A percentile compares a stretch with the other conserved stretches of the same genome.
These are phyloP conservation scores for Butorides virescens DNA, from an alignment of 2,113 vertebrate genomes.

Conservation along the genomic window DNA sequence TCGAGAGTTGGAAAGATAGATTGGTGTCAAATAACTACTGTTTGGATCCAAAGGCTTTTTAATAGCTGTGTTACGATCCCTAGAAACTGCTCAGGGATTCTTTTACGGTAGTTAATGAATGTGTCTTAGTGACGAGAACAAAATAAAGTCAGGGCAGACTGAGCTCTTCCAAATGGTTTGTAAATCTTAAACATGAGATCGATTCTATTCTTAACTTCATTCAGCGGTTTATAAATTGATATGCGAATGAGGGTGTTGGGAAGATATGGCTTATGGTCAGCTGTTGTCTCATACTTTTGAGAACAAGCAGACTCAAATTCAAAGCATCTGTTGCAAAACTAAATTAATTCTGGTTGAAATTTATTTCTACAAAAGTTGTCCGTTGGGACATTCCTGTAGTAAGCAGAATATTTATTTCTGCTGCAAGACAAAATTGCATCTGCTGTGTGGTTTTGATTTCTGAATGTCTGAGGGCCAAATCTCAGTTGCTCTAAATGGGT, in stretches of 20 bases:
- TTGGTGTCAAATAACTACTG: not conserved
- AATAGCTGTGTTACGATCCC: not conserved
- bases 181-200: not conserved
- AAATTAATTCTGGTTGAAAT: constrained; percentile 25
- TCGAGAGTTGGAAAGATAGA: not conserved
- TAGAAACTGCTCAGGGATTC: not conserved
- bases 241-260: not conserved
- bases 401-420: constrained; percentile 45
- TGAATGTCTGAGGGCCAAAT: not conserved
- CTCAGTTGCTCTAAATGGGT: not conserved
- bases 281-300: constrained; percentile 25
- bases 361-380: constrained; percentile 25
- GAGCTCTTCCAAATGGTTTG: not conserved
- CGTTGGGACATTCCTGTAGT: constrained; percentile 1
- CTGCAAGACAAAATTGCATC: constrained; percentile 16
- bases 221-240: constrained; percentile 27
- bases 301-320: constrained; percentile 35
- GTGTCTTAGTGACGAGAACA: not conserved
- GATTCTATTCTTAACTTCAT: constrained; percentile 22
- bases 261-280: not conserved
- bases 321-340: constrained; percentile 41
- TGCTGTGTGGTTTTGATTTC: constrained; percentile 31
- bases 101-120: not conserved
- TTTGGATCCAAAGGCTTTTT: constrained; percentile 15
- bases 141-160: not conserved